Base-by-base conservation (phyloP, 2,888 invertebrate genomes). In the Xylota segnis region DNA sequence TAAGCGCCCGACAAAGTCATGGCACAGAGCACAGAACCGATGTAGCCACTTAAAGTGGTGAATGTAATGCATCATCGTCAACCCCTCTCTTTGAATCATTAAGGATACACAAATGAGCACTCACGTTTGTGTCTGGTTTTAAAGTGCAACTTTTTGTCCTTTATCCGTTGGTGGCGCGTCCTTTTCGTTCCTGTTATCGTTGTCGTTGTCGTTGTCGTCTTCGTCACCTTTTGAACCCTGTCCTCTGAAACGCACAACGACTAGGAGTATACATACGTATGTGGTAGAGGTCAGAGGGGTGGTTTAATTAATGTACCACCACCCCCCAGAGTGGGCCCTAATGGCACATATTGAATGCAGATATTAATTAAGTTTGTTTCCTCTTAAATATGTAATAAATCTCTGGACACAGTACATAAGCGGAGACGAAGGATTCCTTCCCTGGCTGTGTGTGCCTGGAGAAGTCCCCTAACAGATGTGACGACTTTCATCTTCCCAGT, bases 51-150 rank as follows among this genome's bases (percentile, higher is more conserved):
- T 34, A 43, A 45, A 70, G 61, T 54, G 61, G 23, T 61, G 59
- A 52, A 52, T 59, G 54, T 50, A 43, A n/a, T n/a, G 43, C 23
- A 56, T 23, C 32, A 18, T 43, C 54, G 18, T 47, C 14, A 40
- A 16, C 45, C 9, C 3, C 3, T 14, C 50, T 14, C 14, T 34
- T 10, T 10, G 37, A 71, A 66, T 68, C 47, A 74, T 79, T 82
- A 70, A 71, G 29, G 50, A 12, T 70, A 82, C 75, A 70, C 54
- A 83, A 83, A 83, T 83, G 77, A 72, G 77, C 71, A 72, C 83
- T 83, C 76, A 52, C 58, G 65, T 59, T 18, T 34, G 52, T 65
- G 76, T 66, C 77, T 72, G 54, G 45, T 23, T 72, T 61, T 66
- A 40, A 72, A 77, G 83, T 83, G 77, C 72, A 77, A 47, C 54